A percentile compares a stretch with the other conserved stretches of the same genome.
Evolutionary conservation across 2,113 vertebrate genomes (phyloP).

Genomic region (Grammomys surdaster): DNA sequence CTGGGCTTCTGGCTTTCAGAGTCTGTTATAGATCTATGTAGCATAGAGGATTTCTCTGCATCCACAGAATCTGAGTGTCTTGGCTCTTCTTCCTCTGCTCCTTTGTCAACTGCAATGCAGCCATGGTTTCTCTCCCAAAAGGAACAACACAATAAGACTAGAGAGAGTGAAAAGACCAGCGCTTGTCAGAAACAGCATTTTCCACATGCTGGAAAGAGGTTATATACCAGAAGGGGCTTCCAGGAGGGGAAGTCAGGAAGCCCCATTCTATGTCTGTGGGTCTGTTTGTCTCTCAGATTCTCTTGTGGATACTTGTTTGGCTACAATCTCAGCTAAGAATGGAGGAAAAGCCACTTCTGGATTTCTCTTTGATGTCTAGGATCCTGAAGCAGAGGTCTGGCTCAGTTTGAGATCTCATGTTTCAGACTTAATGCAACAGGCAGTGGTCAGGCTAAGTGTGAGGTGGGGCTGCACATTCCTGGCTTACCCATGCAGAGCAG

Average conservation of each 20-base stretch:
- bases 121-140: background rate
- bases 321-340: background rate
- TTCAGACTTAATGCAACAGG: background rate
- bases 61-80: background rate
- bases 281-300: background rate
- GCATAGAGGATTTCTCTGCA: background rate
- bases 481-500: background rate
- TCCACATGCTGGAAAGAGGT: background rate
- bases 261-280: fast-evolving
- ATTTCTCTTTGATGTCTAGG: background rate
- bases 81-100: background rate
- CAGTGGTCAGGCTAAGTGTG: fast-evolving
- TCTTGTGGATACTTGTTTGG: background rate
- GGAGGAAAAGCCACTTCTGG: background rate
- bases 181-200: background rate
- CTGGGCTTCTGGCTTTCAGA: background rate
- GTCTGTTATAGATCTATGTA: no score
- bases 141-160: background rate
- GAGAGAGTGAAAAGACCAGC: background rate
- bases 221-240: background rate
- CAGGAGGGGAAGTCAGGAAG: background rate
- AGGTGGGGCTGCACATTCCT: fast-evolving
- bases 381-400: background rate
- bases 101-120: background rate
- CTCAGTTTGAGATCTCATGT: background rate